Percentiles rank a stretch among this genome's conserved stretches.
Conservation (phyloP, 2,113 vertebrate species). For the Misgurnus anguillicaudatus region DNA sequence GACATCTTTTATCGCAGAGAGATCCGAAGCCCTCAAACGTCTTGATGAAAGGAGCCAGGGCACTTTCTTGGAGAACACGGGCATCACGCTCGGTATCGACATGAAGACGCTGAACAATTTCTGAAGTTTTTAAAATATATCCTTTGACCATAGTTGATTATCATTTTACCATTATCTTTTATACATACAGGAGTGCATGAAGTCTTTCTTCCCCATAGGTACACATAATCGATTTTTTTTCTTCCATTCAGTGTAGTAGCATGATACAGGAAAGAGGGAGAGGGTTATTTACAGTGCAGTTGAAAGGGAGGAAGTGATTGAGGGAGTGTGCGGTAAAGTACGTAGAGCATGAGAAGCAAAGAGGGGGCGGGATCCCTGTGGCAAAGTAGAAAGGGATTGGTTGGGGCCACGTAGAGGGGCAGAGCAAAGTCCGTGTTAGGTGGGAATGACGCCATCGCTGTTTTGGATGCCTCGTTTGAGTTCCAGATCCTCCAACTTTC, state of each 20-base stretch:
- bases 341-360: constrained; percentile 27
- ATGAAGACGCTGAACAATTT: constrained; percentile 17
- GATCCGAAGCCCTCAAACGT: constrained; percentile 7
- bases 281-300: constrained; percentile 95
- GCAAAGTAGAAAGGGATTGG: constrained; percentile 40
- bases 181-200: constrained; percentile 79
- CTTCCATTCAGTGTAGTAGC: constrained; percentile 78
- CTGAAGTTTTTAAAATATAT: constrained; percentile 47
- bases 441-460: constrained; percentile 95
- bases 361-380: constrained; percentile 44
- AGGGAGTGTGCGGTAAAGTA: constrained; percentile 60
- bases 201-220: constrained; percentile 74
- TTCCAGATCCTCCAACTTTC: constrained; percentile 98
- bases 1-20: constrained; percentile 21
- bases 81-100: constrained; percentile 17
- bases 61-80: constrained; percentile 9
- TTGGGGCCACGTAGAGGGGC: constrained; percentile 25
- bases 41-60: not conserved
- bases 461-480: constrained; percentile 93
- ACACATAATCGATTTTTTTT: constrained; percentile 69
- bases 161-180: constrained; percentile 40
- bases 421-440: constrained; percentile 80
- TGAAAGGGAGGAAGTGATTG: constrained; percentile 71
- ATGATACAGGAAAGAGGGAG: constrained; percentile 68
- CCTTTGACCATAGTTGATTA: constrained; percentile 41